Conservation (phyloP, 1,140 invertebrate species). For the Pseudomyrmex pallidus region DNA sequence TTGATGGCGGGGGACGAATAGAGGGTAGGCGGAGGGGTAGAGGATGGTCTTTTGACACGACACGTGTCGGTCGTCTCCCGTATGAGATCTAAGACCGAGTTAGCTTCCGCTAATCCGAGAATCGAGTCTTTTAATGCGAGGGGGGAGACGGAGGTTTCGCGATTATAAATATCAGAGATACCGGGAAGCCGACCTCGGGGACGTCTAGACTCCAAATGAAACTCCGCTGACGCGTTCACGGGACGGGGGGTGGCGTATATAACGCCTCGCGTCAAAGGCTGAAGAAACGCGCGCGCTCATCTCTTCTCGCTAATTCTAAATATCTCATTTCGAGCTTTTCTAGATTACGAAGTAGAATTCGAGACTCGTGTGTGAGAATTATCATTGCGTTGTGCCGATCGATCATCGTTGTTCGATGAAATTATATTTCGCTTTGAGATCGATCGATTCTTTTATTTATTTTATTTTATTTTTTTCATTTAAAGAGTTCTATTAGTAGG, state of each 20-base stretch:
- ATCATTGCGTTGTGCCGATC: neutral
- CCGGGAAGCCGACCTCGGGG: conserved; percentile 79
- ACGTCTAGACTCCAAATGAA: conserved; percentile 76
- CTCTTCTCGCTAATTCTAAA: conserved; percentile 22
- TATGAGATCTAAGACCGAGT: conserved; percentile 82
- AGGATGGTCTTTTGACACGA: conserved; percentile 74
- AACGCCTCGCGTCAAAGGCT: conserved; percentile 39
- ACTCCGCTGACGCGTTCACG: conserved; percentile 32
- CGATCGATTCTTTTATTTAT: neutral
- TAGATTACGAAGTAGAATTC: neutral
- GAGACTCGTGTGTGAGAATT: neutral
- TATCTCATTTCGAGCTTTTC: neutral
- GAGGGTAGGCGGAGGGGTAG: conserved; percentile 6
- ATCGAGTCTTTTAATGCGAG: conserved; percentile 84
- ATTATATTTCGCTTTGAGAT: neutral
- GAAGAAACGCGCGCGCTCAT: conserved; percentile 3
- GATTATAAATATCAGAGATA: conserved; percentile 85
- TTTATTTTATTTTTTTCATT: too few species aligned
- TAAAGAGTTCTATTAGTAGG: too few species aligned
- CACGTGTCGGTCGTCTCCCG: conserved; percentile 80
- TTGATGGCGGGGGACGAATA: conserved; percentile 34
- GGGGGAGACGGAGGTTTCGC: conserved; percentile 77
- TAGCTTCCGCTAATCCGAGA: conserved; percentile 85
- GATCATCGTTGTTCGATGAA: too few species aligned
- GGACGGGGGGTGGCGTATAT: conserved; percentile 14